Evolutionary conservation across 2,797 vertebrate species (phyloP).

Genomic region (Scolopax bukidnonensis): DNA sequence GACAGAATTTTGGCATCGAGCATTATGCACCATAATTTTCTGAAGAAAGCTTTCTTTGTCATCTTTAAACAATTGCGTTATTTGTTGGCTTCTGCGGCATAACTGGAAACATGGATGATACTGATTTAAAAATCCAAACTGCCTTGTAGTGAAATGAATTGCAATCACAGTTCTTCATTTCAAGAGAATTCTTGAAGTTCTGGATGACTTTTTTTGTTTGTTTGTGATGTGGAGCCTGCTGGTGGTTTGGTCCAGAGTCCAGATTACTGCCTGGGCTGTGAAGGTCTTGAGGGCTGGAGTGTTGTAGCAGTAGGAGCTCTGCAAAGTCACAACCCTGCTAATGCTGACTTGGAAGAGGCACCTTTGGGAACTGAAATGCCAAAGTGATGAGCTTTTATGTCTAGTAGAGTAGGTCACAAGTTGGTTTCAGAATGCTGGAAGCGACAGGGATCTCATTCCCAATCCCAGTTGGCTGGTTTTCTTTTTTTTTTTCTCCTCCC

Average conservation of each 20-base stretch:
- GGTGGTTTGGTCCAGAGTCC: background rate
- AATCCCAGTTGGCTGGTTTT: rapidly evolving
- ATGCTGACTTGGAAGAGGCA: background rate
- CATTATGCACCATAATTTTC: conserved; percentile 27
- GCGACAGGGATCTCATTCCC: background rate
- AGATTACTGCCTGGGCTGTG: background rate
- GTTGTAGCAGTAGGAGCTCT: background rate
- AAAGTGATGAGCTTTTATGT: background rate
- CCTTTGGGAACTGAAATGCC: background rate
- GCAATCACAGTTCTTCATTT: background rate
- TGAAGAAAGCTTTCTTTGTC: conserved; percentile 60
- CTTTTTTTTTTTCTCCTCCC: background rate
- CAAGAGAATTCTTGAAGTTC: background rate
- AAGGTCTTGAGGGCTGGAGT: background rate
- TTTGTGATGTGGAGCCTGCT: background rate
- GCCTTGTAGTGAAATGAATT: background rate
- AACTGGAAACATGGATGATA: background rate
- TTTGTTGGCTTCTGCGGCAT: conserved; percentile 40
- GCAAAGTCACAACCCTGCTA: background rate
- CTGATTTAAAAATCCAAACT: background rate
- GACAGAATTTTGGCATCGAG: conserved; percentile 52
- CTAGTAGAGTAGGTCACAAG: background rate
- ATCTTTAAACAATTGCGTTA: conserved; percentile 57
- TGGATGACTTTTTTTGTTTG: background rate
- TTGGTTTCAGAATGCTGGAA: background rate